Percentiles rank a stretch among this genome's conserved stretches.
phyloP scores from a whole-genome alignment of 2,113 vertebrate species.

The Mobula birostris region DNA sequence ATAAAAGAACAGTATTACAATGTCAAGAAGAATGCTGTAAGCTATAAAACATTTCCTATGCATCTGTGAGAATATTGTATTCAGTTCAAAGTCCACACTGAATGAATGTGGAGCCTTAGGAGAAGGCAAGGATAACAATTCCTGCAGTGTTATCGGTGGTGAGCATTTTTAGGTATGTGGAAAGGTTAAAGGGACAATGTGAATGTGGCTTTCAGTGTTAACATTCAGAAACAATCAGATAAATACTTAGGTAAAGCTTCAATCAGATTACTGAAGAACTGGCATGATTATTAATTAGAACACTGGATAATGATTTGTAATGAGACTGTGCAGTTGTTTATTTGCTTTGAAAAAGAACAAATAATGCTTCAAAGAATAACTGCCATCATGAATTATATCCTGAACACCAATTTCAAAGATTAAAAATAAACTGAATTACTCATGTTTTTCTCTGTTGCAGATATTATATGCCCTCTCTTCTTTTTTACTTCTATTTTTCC shows the following conservation, averaged over 20 bases:
- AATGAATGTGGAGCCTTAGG: background rate
- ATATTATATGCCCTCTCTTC: too few species aligned
- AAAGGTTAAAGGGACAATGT: background rate
- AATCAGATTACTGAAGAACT: background rate
- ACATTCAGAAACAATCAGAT: background rate
- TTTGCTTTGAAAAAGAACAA: background rate
- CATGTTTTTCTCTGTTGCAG: background rate
- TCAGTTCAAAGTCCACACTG: background rate
- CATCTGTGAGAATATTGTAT: background rate
- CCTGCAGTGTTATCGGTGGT: too few species aligned
- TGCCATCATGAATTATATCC: background rate
- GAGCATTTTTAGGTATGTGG: too few species aligned
- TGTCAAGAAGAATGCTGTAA: background rate
- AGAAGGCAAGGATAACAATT: too few species aligned
- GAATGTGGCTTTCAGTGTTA: background rate
- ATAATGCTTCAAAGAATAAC: background rate
- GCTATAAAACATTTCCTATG: too few species aligned
- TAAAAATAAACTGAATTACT: background rate
- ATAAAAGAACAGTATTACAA: background rate
- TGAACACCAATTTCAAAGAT: background rate
- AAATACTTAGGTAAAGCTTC: background rate
- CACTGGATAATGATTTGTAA: background rate
- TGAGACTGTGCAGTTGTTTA: background rate
- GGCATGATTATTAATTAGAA: background rate
- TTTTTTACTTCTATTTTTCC: slow-evolving; percentile 41